Evolutionary conservation across 2,113 vertebrate genomes (phyloP), one percentile per base, ranked within the genome.

Genomic region (Carassius carassius): DNA sequence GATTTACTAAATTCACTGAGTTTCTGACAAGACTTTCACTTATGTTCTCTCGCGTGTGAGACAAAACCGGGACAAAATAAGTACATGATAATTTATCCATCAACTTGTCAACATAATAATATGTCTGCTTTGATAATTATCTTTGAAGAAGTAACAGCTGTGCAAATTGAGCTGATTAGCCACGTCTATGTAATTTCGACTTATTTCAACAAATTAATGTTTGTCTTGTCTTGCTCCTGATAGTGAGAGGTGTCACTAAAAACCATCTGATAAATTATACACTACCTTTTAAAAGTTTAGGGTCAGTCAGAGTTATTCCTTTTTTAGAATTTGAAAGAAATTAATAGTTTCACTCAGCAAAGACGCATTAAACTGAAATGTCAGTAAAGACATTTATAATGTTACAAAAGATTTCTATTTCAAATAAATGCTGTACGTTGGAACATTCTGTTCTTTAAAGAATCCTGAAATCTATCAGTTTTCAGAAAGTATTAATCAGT

Each of bases 101-200:
- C 86, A 82, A 86, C 80, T 35, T 78, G 83, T 88, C 85, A 90
- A 84, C 85, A 72, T 85, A 88, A 91, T 88, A 84, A 88, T 69
- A 87, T 63, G 80, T 87, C 82, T 72, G 21, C 81, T 86, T 88
- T 83, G 89, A 73, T 86, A 91, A 92, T 90, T 91, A 91, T 83
- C 82, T 82, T 65, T 82, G 72, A 58, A 87, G 89, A 79, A 84
- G 78, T 89, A 84, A 89, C 89, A 91, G 88, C 87, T 88, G 89
- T 69, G 84, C 78, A 84, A 87, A 89, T 87, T 60, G 78, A 89
- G 72, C 86, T 90, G 89, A 91, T 87, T 87, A 84, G 63, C 90
- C 67, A 81, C 49, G 88, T 90, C 90, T 88, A 89, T 89, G 91
- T 92, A 84, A 90, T 89, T 88, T 85, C 35, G 19, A 81, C 35